Percentiles rank a stretch among this genome's conserved stretches.
These are phyloP conservation scores for Sebastes dallii DNA, from an alignment of 2,797 vertebrate genomes.

Conservation along the genomic window DNA sequence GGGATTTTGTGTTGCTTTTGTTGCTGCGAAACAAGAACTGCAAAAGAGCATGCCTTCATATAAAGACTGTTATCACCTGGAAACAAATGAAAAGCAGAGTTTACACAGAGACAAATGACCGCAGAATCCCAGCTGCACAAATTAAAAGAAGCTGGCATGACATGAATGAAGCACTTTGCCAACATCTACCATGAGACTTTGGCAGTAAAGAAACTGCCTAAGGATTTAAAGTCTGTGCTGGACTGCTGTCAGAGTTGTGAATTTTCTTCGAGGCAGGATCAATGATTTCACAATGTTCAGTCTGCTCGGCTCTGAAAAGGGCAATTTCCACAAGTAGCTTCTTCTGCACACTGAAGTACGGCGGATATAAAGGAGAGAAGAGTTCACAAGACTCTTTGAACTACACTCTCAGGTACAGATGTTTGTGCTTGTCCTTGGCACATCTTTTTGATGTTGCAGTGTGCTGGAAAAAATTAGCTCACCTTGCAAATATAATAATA, in stretches of 20 bases:
- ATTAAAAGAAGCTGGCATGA: not conserved
- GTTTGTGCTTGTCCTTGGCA: not conserved
- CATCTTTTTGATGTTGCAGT: not conserved
- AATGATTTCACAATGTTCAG: not conserved
- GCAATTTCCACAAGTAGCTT: not conserved
- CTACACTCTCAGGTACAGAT: not conserved
- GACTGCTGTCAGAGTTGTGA: constrained; percentile 4
- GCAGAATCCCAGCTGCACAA: not conserved
- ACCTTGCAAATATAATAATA: not conserved
- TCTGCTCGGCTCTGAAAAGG: not conserved
- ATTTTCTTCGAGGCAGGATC: not conserved
- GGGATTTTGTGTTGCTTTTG: not conserved
- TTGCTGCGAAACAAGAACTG: not conserved
- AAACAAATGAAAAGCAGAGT: not conserved
- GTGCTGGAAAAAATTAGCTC: not conserved
- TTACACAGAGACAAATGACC: not conserved
- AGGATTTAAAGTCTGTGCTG: not conserved
- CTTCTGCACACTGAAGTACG: not conserved
- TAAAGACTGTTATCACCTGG: not conserved
- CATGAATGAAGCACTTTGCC: not conserved
- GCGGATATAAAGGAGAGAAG: not conserved
- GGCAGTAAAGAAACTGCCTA: not conserved
- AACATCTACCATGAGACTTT: not conserved
- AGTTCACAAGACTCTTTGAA: not conserved
- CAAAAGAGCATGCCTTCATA: not conserved